phyloP scores from a whole-genome alignment of 1,140 invertebrate genomes.

The Lasioglossum albipes region DNA sequence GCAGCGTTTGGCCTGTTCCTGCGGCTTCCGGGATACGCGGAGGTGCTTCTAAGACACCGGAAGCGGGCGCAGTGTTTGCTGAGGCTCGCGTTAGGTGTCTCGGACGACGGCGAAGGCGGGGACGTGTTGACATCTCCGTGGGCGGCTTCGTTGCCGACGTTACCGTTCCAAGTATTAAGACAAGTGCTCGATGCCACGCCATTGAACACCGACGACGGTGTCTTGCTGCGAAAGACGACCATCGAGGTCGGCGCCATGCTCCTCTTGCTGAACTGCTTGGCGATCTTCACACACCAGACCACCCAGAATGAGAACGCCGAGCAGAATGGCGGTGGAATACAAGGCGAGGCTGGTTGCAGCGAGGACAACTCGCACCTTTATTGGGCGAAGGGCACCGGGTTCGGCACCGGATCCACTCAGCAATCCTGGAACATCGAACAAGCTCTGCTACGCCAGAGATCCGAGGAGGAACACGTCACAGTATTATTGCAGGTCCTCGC shows the following conservation, averaged over 20 bases:
- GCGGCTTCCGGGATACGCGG: conserved; percentile 92
- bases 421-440: conserved; percentile 98
- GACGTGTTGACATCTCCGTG: conserved; percentile 89
- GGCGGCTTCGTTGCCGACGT: conserved; percentile 88
- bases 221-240: conserved; percentile 87
- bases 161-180: conserved; percentile 93
- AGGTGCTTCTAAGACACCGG: conserved; percentile 90
- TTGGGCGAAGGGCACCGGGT: conserved; percentile 97
- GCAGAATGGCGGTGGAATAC: conserved; percentile 36
- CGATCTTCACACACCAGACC: conserved; percentile 93
- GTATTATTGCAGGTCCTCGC: conserved; percentile 88
- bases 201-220: conserved; percentile 89
- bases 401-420: conserved; percentile 96
- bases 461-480: conserved; percentile 96
- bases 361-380: conserved; percentile 93
- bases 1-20: conserved; percentile 94
- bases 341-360: conserved; percentile 66
- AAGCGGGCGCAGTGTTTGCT: conserved; percentile 92
- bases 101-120: conserved; percentile 93
- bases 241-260: conserved; percentile 91
- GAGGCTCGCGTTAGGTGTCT: conserved; percentile 91
- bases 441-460: conserved; percentile 91
- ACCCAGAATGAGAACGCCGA: conserved; percentile 66
- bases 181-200: conserved; percentile 89
- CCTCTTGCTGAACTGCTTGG: conserved; percentile 91